Evolutionary conservation across 2,113 vertebrate genomes (phyloP).

Genomic region (Alectura lathami): DNA sequence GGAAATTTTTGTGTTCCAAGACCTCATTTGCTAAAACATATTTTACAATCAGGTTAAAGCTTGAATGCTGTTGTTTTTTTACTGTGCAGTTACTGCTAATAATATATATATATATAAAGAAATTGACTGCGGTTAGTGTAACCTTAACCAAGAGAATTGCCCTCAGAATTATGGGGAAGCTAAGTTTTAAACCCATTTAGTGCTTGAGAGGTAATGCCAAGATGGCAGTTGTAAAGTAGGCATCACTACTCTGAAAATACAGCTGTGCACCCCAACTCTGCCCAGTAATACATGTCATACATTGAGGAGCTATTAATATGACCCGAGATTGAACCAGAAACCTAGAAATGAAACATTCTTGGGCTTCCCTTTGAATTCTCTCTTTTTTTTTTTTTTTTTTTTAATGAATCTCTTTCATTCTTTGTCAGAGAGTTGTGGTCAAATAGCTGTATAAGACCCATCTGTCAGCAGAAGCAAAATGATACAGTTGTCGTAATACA

Average conservation of each 20-base stretch:
- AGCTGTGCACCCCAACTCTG: not conserved
- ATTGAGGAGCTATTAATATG: slow-evolving; percentile 18
- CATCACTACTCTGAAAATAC: not conserved
- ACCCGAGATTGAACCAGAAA: slow-evolving; percentile 64
- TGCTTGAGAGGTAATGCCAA: not conserved
- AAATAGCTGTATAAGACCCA: slow-evolving; percentile 1
- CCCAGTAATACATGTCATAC: not conserved
- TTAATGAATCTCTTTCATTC: slow-evolving; percentile 30
- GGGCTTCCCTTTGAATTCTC: slow-evolving; percentile 52
- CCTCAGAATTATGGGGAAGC: not conserved
- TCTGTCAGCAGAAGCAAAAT: slow-evolving; percentile 63
- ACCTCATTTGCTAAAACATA: not conserved
- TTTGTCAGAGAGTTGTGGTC: slow-evolving; percentile 41
- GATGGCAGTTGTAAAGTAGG: not conserved
- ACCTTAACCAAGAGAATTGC: not conserved
- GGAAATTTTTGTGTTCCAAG: not conserved
- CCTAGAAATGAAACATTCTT: slow-evolving; percentile 61
- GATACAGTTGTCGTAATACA: slow-evolving; percentile 51
- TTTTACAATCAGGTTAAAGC: not conserved
- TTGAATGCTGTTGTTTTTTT: not conserved
- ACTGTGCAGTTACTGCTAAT: not conserved
- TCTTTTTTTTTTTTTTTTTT: not conserved
- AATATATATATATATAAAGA: not conserved
- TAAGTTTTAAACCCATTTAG: not conserved
- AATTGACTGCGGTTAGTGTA: not conserved